A percentile compares a stretch with the other conserved stretches of the same genome.
phyloP scores from a whole-genome alignment of 2,113 vertebrate species.

The Ammodytes dubius region DNA sequence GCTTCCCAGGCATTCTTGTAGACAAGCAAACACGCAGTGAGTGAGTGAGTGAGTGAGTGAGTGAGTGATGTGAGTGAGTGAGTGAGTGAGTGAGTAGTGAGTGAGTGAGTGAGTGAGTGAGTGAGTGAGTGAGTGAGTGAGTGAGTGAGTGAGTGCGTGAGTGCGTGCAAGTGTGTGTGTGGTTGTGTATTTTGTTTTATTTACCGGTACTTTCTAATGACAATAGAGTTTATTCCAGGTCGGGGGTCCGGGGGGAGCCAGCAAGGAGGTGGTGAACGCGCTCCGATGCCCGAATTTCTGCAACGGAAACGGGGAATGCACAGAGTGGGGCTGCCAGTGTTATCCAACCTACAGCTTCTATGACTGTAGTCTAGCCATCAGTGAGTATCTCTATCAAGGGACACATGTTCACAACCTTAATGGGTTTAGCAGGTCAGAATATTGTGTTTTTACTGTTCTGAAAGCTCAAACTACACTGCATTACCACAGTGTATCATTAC shows the following conservation, averaged over 20 bases:
- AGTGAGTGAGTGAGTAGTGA: too few species aligned
- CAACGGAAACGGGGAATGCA: conserved; percentile 82
- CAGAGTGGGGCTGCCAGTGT: conserved; percentile 84
- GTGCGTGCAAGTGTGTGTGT: too few species aligned
- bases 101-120: too few species aligned
- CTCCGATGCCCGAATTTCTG: conserved; percentile 86
- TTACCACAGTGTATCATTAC: background rate
- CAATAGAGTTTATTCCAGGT: too few species aligned
- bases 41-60: too few species aligned
- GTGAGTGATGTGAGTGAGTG: too few species aligned
- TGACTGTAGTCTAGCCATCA: conserved; percentile 83
- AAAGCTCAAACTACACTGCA: background rate
- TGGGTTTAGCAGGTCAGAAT: background rate
- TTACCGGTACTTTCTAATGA: too few species aligned
- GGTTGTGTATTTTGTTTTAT: too few species aligned
- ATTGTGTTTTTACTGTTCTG: background rate
- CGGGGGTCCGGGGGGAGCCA: background rate
- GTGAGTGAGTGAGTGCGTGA: too few species aligned
- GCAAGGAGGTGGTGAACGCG: conserved; percentile 70
- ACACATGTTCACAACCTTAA: background rate
- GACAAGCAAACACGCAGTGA: too few species aligned
- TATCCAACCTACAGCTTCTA: conserved; percentile 82
- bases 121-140: too few species aligned
- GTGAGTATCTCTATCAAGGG: conserved; percentile 65
- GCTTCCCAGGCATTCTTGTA: too few species aligned